phyloP scores from a whole-genome alignment of 2,113 vertebrate species.

The Rhinopomastus cyanomelas region DNA sequence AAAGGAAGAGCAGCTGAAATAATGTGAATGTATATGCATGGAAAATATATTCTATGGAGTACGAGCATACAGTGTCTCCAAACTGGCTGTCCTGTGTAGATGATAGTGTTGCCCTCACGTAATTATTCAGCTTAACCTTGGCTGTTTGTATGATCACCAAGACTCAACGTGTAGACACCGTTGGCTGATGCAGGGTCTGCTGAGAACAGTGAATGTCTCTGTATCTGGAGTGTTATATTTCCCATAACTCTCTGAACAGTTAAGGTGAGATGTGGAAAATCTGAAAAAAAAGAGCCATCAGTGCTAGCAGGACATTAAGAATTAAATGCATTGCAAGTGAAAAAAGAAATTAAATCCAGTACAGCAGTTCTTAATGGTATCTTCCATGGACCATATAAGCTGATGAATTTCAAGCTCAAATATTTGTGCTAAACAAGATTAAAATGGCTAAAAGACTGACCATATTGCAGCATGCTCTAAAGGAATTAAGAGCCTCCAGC shows the following conservation, averaged over 20 bases:
- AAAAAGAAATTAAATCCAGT: background rate
- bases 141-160: background rate
- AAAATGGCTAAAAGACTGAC: conserved; percentile 71
- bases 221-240: background rate
- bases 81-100: background rate
- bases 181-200: background rate
- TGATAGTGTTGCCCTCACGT: background rate
- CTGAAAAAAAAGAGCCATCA: conserved; percentile 51
- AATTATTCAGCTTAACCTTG: conserved; percentile 9
- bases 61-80: background rate
- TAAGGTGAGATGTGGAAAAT: conserved; percentile 42
- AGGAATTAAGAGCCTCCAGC: conserved; percentile 74
- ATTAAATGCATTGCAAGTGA: conserved; percentile 45
- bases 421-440: conserved; percentile 79
- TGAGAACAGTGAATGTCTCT: background rate
- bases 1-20: background rate
- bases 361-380: conserved; percentile 65
- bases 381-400: conserved; percentile 63
- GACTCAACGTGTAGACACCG: background rate
- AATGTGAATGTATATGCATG: background rate
- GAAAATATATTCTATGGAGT: background rate
- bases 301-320: conserved; percentile 44
- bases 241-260: conserved; percentile 22
- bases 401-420: conserved; percentile 70
- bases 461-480: conserved; percentile 71